These are phyloP conservation scores for Ochotona curzoniae DNA, from an alignment of 2,113 vertebrate species.

Conservation along the genomic window DNA sequence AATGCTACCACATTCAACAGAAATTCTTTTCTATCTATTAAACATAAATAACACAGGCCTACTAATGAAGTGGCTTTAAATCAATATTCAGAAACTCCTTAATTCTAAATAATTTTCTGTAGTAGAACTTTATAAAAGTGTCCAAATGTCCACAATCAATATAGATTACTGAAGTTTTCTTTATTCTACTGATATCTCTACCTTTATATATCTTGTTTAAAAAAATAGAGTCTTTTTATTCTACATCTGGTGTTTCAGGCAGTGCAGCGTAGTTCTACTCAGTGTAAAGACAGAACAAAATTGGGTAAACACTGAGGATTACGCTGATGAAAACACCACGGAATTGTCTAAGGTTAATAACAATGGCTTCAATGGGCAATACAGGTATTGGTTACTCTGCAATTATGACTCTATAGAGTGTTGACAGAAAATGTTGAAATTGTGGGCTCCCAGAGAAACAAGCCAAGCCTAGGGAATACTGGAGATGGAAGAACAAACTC, in stretches of 20 bases:
- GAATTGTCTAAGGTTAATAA: constrained; percentile 32
- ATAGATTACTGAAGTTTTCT: neutral
- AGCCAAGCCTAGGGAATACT: neutral
- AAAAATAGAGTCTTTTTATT: neutral
- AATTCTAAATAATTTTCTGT: constrained; percentile 38
- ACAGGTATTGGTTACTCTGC: neutral
- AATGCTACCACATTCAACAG: neutral
- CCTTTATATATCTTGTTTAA: neutral
- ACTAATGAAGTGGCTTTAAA: neutral
- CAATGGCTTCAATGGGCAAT: constrained; percentile 31
- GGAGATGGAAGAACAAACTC: neutral
- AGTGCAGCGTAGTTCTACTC: constrained; percentile 16
- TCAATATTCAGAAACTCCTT: neutral
- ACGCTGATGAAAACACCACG: neutral
- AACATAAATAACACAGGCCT: neutral
- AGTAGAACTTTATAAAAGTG: constrained; percentile 43
- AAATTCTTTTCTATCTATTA: neutral
- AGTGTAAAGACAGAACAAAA: constrained; percentile 16
- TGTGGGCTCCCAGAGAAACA: neutral
- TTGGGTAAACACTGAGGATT: neutral
- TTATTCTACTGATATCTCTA: neutral
- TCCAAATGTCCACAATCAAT: constrained; percentile 45
- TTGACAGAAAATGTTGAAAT: neutral
- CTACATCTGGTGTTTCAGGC: neutral
- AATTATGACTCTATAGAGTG: neutral